phyloP scores from a whole-genome alignment of 1,140 invertebrate genomes.

The Cydia strobilella region DNA sequence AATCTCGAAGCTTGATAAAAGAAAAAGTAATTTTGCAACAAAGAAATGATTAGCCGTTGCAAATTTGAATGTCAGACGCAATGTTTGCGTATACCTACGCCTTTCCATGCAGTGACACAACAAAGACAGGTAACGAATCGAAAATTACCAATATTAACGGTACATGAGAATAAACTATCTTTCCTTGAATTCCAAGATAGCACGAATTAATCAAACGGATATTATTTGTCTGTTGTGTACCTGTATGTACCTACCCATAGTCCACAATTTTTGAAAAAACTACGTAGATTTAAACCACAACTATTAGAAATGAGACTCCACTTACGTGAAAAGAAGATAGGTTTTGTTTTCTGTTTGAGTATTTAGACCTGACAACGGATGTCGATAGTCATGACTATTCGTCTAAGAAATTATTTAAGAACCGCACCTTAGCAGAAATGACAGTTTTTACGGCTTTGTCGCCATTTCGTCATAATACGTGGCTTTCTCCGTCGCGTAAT shows the following conservation, averaged over 20 bases:
- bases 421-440: conserved; percentile 46
- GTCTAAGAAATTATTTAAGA: conserved; percentile 33
- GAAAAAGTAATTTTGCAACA: not conserved
- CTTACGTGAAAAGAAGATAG: too few species aligned
- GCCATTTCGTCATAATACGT: conserved; percentile 56
- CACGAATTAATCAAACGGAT: too few species aligned
- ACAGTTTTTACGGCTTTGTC: conserved; percentile 59
- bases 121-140: not conserved
- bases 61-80: not conserved
- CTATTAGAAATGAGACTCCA: too few species aligned
- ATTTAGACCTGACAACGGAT: conserved; percentile 6
- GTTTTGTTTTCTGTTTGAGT: not conserved
- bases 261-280: too few species aligned
- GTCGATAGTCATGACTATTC: conserved; percentile 26
- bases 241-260: too few species aligned
- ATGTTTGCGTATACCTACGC: not conserved
- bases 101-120: not conserved
- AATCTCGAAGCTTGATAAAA: not conserved
- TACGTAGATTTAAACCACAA: too few species aligned
- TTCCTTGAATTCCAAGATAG: not conserved
- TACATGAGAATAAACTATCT: not conserved
- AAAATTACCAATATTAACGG: not conserved
- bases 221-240: too few species aligned
- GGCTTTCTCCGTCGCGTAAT: conserved; percentile 66
- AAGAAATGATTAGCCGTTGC: not conserved